Evolutionary conservation across 2,797 vertebrate species (phyloP).

Genomic region (Eulemur rubriventer): DNA sequence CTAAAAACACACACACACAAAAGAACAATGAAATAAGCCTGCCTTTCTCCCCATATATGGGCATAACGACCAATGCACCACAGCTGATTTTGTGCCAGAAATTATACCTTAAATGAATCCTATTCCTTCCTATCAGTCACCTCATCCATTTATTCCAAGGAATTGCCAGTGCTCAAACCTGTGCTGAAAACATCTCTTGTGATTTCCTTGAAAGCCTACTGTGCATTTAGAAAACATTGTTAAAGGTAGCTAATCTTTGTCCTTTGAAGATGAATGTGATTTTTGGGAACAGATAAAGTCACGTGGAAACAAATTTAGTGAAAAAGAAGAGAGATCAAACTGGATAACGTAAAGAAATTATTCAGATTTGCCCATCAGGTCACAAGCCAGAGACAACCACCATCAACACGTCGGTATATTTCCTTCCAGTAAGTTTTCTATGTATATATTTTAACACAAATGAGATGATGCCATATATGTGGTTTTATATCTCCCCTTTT

Average conservation of each 20-base stretch:
- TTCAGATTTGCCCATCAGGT: not conserved
- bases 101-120: not conserved
- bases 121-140: not conserved
- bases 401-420: not conserved
- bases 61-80: not conserved
- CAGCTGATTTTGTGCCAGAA: not conserved
- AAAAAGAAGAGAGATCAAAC: not conserved
- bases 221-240: not conserved
- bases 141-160: not conserved
- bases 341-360: not conserved
- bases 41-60: not conserved
- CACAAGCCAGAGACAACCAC: not conserved
- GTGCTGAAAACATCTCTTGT: not conserved
- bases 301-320: conserved; percentile 17
- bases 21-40: conserved; percentile 29
- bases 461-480: not conserved
- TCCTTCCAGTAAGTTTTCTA: not conserved
- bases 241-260: not conserved
- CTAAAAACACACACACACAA: not conserved
- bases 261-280: conserved; percentile 3
- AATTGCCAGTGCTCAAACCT: not conserved
- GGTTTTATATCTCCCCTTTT: not conserved
- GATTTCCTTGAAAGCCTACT: not conserved
- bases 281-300: conserved; percentile 34
- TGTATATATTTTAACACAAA: not conserved